Evolutionary conservation across 2,113 vertebrate species (phyloP).

Genomic region (Solenodon paradoxus): DNA sequence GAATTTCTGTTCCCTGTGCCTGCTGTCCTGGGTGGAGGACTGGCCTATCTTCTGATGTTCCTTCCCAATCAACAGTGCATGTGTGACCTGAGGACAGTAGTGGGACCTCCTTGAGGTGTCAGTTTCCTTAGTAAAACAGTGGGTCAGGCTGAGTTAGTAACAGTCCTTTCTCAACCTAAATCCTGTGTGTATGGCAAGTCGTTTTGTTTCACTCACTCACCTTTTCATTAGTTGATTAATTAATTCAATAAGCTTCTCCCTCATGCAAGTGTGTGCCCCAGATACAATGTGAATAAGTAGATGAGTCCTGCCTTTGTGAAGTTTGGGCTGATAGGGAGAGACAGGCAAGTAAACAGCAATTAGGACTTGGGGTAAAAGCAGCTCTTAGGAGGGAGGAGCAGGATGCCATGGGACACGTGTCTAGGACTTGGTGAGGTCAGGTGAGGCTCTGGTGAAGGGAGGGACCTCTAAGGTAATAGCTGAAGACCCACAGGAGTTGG

Average conservation of each 20-base stretch:
- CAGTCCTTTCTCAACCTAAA: background rate
- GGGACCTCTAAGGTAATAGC: background rate
- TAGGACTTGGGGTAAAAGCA: background rate
- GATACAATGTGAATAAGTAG: background rate
- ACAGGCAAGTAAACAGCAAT: background rate
- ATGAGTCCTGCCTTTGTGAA: background rate
- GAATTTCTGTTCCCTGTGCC: background rate
- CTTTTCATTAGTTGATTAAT: background rate
- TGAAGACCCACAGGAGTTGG: background rate
- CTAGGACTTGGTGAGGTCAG: background rate
- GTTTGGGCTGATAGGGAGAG: background rate
- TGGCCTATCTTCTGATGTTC: background rate
- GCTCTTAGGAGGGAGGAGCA: background rate
- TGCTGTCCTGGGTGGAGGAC: background rate
- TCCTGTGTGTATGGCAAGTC: background rate
- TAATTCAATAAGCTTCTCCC: background rate
- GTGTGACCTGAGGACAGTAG: background rate
- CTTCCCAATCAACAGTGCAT: fast-evolving
- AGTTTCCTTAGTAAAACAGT: background rate
- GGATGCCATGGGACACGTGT: fast-evolving
- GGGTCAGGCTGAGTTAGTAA: background rate
- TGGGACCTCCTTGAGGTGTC: background rate
- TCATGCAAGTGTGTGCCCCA: background rate
- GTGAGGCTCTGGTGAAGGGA: background rate
- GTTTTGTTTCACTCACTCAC: background rate